phyloP scores from a whole-genome alignment of 2,797 vertebrate genomes.

The Hirundo rustica region DNA sequence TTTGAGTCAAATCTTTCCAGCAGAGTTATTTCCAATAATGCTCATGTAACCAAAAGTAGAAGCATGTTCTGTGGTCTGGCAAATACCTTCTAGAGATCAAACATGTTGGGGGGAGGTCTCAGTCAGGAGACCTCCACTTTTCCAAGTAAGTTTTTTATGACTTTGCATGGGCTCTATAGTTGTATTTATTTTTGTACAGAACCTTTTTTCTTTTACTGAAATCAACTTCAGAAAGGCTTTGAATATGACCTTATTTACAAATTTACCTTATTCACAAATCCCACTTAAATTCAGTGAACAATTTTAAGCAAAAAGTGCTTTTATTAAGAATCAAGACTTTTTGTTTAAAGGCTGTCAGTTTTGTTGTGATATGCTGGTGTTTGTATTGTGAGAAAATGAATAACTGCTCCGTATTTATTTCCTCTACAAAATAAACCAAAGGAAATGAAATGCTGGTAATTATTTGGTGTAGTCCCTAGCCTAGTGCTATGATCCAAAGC shows the following conservation, averaged over 20 bases:
- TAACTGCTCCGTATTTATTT: background rate
- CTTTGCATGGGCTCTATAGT: background rate
- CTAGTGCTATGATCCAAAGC: background rate
- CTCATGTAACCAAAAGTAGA: background rate
- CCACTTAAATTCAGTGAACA: background rate
- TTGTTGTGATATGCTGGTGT: background rate
- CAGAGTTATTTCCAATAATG: background rate
- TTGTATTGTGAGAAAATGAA: background rate
- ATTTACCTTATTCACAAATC: background rate
- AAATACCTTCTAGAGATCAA: background rate
- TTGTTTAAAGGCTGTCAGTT: background rate
- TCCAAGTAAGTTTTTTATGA: background rate
- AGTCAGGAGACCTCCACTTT: background rate
- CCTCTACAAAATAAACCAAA: background rate
- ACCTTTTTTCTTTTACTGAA: background rate
- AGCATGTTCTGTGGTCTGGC: background rate
- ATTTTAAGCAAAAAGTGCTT: background rate
- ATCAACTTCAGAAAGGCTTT: background rate
- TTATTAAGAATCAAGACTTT: background rate
- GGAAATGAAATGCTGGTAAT: background rate
- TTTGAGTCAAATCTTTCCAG: background rate
- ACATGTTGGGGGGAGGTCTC: background rate
- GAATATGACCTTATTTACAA: background rate
- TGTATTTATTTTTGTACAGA: background rate
- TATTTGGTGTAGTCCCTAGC: background rate